Conservation (phyloP, 2,888 invertebrate genomes). For the Nymphalis c-album region DNA sequence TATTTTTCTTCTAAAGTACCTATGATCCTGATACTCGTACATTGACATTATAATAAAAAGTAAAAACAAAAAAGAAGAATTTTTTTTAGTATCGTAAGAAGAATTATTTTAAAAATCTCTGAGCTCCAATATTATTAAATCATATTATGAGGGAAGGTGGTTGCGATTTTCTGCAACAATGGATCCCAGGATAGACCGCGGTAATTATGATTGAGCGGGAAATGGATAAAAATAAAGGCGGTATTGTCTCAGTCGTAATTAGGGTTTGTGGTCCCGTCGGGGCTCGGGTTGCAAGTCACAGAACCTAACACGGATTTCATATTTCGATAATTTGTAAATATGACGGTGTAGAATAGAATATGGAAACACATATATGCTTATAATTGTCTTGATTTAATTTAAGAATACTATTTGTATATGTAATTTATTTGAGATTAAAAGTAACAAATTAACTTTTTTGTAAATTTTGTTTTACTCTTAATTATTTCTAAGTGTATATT, state of each 20-base stretch:
- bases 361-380: neutral
- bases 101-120: slow-evolving; percentile 12
- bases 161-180: slow-evolving; percentile 64
- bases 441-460: no score
- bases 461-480: neutral
- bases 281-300: slow-evolving; percentile 67
- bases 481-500: no score
- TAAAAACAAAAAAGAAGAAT: neutral
- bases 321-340: slow-evolving; percentile 37
- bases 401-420: no score
- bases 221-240: slow-evolving; percentile 78
- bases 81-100: neutral
- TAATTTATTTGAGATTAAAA: no score
- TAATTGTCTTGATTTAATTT: no score
- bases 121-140: slow-evolving; percentile 33
- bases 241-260: slow-evolving; percentile 79
- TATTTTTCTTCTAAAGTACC: no score
- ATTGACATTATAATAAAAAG: neutral
- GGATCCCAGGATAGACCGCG: slow-evolving; percentile 65
- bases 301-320: slow-evolving; percentile 39
- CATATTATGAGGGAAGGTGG: slow-evolving; percentile 52
- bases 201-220: slow-evolving; percentile 81
- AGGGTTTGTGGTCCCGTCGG: slow-evolving; percentile 77
- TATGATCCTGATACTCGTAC: no score
- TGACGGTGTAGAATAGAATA: slow-evolving; percentile 13